Percentiles rank a stretch among this genome's conserved stretches.
phyloP scores from a whole-genome alignment of 2,888 invertebrate species.

The Hypsopygia costalis region DNA sequence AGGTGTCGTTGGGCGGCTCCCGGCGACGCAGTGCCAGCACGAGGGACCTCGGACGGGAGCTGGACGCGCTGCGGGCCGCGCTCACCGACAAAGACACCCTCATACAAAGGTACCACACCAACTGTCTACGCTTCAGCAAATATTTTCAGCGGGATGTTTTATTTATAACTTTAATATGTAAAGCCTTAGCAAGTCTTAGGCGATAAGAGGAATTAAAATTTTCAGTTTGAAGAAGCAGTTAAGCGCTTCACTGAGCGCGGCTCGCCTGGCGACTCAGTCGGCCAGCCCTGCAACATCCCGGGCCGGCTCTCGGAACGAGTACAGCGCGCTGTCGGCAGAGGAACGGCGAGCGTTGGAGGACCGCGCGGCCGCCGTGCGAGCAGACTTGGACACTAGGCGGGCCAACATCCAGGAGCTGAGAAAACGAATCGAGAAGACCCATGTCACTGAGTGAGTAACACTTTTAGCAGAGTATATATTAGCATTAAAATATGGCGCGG shows the following conservation, averaged over 20 bases:
- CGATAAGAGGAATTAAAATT: too few relatives aligned
- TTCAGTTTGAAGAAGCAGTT: slow-evolving; percentile 83
- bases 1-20: slow-evolving; percentile 83
- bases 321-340: slow-evolving; percentile 68
- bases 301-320: slow-evolving; percentile 37
- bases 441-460: slow-evolving; percentile 92
- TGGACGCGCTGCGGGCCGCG: slow-evolving; percentile 85
- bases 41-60: slow-evolving; percentile 72
- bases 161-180: too few relatives aligned
- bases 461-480: too few relatives aligned
- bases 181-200: too few relatives aligned
- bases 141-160: too few relatives aligned
- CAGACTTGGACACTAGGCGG: slow-evolving; percentile 89
- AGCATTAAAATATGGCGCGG: too few relatives aligned
- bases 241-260: slow-evolving; percentile 81
- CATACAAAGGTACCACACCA: slow-evolving; percentile 83
- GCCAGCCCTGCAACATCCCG: slow-evolving; percentile 48
- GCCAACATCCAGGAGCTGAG: slow-evolving; percentile 90
- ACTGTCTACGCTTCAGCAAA: too few relatives aligned
- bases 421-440: slow-evolving; percentile 88
- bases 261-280: slow-evolving; percentile 61
- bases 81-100: slow-evolving; percentile 90
- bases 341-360: slow-evolving; percentile 80
- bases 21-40: slow-evolving; percentile 64
- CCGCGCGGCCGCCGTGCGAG: slow-evolving; percentile 67